Conservation (phyloP, 2,797 vertebrate species). For the Pangasius macronema region DNA sequence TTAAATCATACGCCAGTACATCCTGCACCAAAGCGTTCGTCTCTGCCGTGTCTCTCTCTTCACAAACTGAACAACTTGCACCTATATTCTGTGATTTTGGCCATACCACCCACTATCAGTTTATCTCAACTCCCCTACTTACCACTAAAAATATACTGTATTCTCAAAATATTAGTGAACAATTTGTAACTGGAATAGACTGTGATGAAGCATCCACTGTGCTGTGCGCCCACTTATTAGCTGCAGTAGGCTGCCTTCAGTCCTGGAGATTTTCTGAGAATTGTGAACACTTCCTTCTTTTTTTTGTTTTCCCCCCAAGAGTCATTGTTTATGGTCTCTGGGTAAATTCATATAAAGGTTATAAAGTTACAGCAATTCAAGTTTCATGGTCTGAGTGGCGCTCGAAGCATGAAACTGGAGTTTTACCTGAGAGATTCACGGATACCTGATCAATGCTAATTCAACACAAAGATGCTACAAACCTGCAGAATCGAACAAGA, state of each 20-base stretch:
- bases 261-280: not conserved
- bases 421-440: not conserved
- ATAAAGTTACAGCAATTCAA: conserved; percentile 21
- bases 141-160: not conserved
- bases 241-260: not conserved
- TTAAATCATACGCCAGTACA: not conserved
- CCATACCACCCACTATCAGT: not conserved
- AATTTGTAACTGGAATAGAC: not conserved
- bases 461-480: not conserved
- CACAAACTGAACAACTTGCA: not conserved
- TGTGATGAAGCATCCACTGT: not conserved
- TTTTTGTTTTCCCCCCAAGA: not conserved
- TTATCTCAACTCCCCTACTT: not conserved
- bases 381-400: not conserved
- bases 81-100: not conserved
- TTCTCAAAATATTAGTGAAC: not conserved
- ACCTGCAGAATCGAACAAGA: not conserved
- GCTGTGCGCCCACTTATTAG: not conserved
- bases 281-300: not conserved
- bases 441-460: not conserved
- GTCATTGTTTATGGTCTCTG: not conserved
- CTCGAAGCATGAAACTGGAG: not conserved
- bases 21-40: not conserved
- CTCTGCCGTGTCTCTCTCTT: not conserved
- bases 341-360: not conserved